Evolutionary conservation across 2,888 invertebrate genomes (phyloP), one percentile per base, ranked within the genome.

Genomic region (Apoderus coryli): DNA sequence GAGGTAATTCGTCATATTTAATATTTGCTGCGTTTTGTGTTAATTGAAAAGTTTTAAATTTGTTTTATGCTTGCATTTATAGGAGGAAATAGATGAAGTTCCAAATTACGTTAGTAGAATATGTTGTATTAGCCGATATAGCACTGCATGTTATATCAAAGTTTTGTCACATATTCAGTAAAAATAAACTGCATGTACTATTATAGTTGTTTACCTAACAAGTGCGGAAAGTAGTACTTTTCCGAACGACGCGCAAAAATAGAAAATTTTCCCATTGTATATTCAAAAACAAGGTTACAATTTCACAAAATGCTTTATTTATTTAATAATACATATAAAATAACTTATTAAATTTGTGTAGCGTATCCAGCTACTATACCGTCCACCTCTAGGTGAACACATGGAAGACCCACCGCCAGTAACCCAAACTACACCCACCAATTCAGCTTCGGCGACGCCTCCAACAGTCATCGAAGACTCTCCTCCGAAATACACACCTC

Each of bases 401-500:
- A 54, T 59, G 44, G 59, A 61, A 9, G 60, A 60, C 25, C 47
- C 60, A 6, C 55, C 57, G 2, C 47, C 49, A 6, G 42, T 48
- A 10, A 43, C 48, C 10, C 43, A 50, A 9, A 38, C 50, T 9
- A 38, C 50, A n/a, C 36, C 46, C 12, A 45, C 40, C 34, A 49
- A 44, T 35, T 39, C 35, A 3, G 37, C 44, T 14, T 31, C 46
- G 5, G 56, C 56, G 27, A 43, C 59, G n/a, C n/a, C n/a, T n/a
- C n/a, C n/a, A n/a, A n/a, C n/a, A 14, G 53, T 59, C 6, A 53
- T 60, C 24, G 71, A 72, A 46, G 86, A 86, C 61, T 84, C 85
- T 2, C 88, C 88, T 3, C 89, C 89, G 28, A 89, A 89, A 56
- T 89, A 90, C 59, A 89, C 88, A 0, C 89, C 90, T 1, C 90